Conservation (phyloP, 1,140 invertebrate species). For the Drosophila busckii region DNA sequence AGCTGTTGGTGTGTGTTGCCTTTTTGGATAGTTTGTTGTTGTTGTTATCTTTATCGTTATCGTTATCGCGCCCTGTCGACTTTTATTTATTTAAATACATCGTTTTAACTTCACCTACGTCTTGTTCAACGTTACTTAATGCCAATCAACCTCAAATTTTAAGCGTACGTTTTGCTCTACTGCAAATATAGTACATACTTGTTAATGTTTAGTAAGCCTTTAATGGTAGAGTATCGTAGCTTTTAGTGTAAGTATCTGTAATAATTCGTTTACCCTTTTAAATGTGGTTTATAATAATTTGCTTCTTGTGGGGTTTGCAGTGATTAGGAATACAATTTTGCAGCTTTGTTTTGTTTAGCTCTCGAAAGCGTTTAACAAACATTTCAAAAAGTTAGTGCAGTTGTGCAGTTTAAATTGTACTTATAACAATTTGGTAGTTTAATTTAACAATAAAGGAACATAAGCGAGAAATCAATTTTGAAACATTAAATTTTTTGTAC, state of each 20-base stretch:
- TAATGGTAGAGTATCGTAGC: constrained; percentile 61
- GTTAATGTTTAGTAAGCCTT: constrained; percentile 54
- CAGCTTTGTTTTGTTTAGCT: constrained; percentile 45
- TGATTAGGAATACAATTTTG: constrained; percentile 67
- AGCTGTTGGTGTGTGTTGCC: constrained; percentile 40
- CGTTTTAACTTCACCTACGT: constrained; percentile 61
- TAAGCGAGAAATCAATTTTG: constrained; percentile 24
- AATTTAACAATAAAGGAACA: too few relatives aligned
- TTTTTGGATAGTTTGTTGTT: constrained; percentile 17
- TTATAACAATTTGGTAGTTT: constrained; percentile 49
- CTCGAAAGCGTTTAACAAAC: constrained; percentile 70
- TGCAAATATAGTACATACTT: constrained; percentile 54
- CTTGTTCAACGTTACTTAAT: constrained; percentile 67
- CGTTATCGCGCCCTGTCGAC: constrained; percentile 76
- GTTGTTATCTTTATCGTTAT: constrained; percentile 31
- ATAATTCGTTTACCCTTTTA: constrained; percentile 78
- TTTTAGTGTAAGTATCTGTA: constrained; percentile 29
- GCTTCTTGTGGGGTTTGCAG: constrained; percentile 2
- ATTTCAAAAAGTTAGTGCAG: constrained; percentile 73
- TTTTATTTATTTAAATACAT: too few relatives aligned
- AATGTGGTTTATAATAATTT: constrained; percentile 2
- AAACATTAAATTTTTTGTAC: constrained; percentile 17
- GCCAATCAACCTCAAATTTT: constrained; percentile 77
- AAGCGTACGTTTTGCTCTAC: constrained; percentile 74
- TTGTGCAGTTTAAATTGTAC: constrained; percentile 76